Evolutionary conservation across 2,113 vertebrate genomes (phyloP).

Genomic region (Benitochromis conjunctus): DNA sequence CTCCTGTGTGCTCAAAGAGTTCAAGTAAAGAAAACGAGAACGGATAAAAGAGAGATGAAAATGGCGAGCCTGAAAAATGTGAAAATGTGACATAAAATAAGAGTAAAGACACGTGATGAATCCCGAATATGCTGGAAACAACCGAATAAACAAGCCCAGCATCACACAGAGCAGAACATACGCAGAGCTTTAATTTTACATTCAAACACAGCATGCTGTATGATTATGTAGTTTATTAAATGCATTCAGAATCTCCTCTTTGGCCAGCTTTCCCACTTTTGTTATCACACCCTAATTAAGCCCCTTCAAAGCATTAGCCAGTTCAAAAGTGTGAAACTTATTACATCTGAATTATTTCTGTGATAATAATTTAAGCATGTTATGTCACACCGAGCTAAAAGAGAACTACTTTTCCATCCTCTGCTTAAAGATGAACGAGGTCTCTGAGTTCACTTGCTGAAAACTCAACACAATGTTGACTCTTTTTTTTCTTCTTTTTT

Average conservation of each 20-base stretch:
- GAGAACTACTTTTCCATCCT: neutral
- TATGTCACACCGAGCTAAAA: constrained; percentile 22
- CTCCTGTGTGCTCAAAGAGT: neutral
- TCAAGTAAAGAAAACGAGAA: neutral
- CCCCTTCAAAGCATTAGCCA: neutral
- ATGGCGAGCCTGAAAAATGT: neutral
- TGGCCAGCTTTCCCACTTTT: neutral
- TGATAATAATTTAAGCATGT: constrained; percentile 24
- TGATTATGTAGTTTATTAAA: neutral
- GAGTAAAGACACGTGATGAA: neutral
- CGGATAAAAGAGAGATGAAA: neutral
- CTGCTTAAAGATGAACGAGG: neutral
- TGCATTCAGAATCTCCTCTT: neutral
- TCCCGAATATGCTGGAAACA: neutral
- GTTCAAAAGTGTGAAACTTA: neutral
- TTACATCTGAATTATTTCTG: constrained; percentile 14
- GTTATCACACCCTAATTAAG: constrained; percentile 23
- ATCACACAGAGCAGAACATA: rapidly evolving
- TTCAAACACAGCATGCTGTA: neutral
- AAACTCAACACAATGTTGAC: neutral
- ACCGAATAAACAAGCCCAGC: neutral
- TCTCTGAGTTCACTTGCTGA: neutral
- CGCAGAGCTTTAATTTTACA: neutral
- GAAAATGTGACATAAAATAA: neutral
- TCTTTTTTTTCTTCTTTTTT: neutral